A percentile compares a stretch with the other conserved stretches of the same genome.
Evolutionary conservation across 2,888 invertebrate species (phyloP).

Genomic region (Rhagophthalmus giganteus): DNA sequence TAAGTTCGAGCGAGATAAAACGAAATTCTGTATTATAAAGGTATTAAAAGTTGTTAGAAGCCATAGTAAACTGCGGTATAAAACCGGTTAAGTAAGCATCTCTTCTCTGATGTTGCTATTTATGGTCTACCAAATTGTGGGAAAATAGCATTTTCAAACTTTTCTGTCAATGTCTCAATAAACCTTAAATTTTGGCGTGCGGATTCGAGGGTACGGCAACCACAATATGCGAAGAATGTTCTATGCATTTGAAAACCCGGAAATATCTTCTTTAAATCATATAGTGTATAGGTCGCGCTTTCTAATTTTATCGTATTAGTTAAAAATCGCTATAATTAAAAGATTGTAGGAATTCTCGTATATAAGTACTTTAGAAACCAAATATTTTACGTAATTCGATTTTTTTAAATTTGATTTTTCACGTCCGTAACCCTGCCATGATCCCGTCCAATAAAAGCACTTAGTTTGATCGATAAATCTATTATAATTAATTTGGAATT

Average conservation of each 20-base stretch:
- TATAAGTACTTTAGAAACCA: constrained; percentile 15
- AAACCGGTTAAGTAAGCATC: constrained; percentile 48
- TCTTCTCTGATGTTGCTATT: constrained; percentile 42
- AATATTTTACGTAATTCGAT: constrained; percentile 1
- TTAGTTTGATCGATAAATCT: constrained; percentile 52
- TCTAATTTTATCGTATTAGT: constrained; percentile 47
- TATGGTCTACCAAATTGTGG: constrained; percentile 49
- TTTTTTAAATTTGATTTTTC: no score
- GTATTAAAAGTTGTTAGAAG: constrained; percentile 26
- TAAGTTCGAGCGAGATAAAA: constrained; percentile 7
- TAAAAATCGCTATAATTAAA: constrained; percentile 19
- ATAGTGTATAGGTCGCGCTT: constrained; percentile 47
- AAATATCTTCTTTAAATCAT: constrained; percentile 43
- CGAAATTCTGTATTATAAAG: constrained; percentile 4
- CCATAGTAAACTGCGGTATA: constrained; percentile 44
- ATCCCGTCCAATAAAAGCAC: constrained; percentile 16
- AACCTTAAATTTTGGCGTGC: no score
- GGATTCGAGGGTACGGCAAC: no score
- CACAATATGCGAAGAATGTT: constrained; percentile 21
- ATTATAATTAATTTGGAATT: constrained; percentile 53
- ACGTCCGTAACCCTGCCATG: constrained; percentile 10
- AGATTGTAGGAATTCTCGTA: constrained; percentile 8
- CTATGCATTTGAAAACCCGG: constrained; percentile 43
- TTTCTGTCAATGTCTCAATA: constrained; percentile 7
- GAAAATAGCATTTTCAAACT: constrained; percentile 42